Evolutionary conservation across 2,113 vertebrate species (phyloP), one percentile per base, ranked within the genome.

Genomic region (Colossoma macropomum): DNA sequence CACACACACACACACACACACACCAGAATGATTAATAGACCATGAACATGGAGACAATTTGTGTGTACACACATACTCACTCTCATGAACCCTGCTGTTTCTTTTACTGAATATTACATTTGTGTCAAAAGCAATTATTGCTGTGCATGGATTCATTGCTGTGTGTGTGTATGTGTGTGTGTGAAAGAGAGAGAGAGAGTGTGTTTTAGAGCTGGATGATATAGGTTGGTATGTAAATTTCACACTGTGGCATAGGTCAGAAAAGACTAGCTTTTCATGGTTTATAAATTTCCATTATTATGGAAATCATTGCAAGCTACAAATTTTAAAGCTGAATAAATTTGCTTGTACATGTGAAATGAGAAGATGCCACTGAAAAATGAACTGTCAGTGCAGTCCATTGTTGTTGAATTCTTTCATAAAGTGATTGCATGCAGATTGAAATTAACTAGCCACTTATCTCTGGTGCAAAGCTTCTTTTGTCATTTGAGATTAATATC

Each of bases 41-140:
- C 72, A 68, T 19, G 41, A 56, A 52, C 52, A 25, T 21, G 17
- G 17, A 76, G 65, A 62, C 48, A 54, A 25, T 60, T 23, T n/a
- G 56, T 60, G 56, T 38, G 52, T 30, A 52, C 45, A 21, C 71
- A 50, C 45, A 73, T 21, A 50, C 27, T 66, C 60, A 52, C 80
- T n/a, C 12, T 30, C 19, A 45, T 65, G 21, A 62, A 25, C 75
- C 34, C 56, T 77, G 30, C 32, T 62, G 73, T 54, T 75, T 77
- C 52, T 34, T 68, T 76, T 54, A 34, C 62, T 66, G 30, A 56
- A 60, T 45, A 27, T 78, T 74, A 79, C 69, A 79, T 84, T 70
- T 73, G 68, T 38, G 62, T 84, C 63, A 66, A 59, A 48, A 68
- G 83, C 77, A 75, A 75, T 80, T 80, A 79, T 30, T n/a, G 48